Evolutionary conservation across 1,140 invertebrate genomes (phyloP).

Genomic region (Acromyrmex echinatior): DNA sequence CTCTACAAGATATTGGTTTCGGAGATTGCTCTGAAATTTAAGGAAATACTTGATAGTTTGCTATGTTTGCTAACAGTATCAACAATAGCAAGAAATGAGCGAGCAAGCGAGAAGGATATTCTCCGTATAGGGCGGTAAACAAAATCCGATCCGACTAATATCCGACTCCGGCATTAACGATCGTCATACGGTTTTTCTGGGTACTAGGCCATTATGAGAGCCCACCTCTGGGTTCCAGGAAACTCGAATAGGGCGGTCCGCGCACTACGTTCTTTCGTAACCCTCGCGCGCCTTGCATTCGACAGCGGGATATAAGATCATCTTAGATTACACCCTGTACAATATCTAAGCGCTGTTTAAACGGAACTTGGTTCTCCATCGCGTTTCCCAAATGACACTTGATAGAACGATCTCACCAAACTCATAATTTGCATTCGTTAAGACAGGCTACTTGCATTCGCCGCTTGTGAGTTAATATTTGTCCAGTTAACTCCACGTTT

Average conservation of each 20-base stretch:
- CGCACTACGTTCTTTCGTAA: constrained; percentile 57
- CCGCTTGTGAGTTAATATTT: background rate
- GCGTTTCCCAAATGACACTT: constrained; percentile 15
- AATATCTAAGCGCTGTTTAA: constrained; percentile 25
- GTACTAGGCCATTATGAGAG: constrained; percentile 68
- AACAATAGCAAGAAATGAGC: background rate
- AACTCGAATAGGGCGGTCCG: constrained; percentile 77
- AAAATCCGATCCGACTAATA: constrained; percentile 52
- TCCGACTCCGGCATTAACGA: constrained; percentile 63
- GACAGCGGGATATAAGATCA: constrained; percentile 26
- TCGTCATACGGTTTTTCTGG: constrained; percentile 69
- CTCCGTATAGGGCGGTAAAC: constrained; percentile 42
- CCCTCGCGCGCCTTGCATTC: constrained; percentile 14
- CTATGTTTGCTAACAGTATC: background rate
- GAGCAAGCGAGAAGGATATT: background rate
- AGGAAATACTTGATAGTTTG: background rate
- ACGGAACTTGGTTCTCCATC: background rate
- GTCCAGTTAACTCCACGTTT: background rate
- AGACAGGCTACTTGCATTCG: background rate
- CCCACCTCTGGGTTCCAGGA: constrained; percentile 78
- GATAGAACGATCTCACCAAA: constrained; percentile 18
- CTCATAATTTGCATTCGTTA: constrained; percentile 16
- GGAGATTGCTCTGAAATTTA: background rate
- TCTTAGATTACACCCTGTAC: constrained; percentile 45
- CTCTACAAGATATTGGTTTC: background rate